phyloP scores from a whole-genome alignment of 2,797 vertebrate species.

The Pitangus sulphuratus region DNA sequence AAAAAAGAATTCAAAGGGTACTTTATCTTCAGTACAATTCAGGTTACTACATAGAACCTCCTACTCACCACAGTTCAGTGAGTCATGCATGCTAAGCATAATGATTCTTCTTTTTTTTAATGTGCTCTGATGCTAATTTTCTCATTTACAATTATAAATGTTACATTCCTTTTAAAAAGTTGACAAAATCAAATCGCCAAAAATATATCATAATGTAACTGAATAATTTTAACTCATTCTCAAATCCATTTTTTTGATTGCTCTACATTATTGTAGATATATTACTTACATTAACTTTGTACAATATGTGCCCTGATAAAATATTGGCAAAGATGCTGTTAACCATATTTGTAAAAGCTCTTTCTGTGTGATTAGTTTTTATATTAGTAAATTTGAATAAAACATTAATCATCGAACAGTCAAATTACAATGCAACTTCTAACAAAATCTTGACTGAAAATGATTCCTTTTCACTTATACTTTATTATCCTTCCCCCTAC shows the following conservation, averaged over 20 bases:
- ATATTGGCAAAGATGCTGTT: not conserved
- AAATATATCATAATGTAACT: not conserved
- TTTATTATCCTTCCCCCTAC: not conserved
- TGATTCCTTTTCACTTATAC: not conserved
- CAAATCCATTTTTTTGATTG: not conserved
- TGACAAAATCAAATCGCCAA: not conserved
- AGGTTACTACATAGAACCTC: constrained; percentile 53
- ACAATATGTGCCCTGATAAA: not conserved
- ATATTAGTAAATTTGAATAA: constrained; percentile 1
- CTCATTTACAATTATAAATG: constrained; percentile 39
- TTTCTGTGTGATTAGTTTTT: not conserved
- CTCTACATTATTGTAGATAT: not conserved
- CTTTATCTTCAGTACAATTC: constrained; percentile 2
- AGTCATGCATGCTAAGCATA: not conserved
- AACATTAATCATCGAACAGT: not conserved
- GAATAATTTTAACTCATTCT: not conserved
- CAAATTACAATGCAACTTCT: not conserved
- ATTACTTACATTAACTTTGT: not conserved
- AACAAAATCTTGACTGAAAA: not conserved
- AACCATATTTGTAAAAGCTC: not conserved
- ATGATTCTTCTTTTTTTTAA: not conserved
- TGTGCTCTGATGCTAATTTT: constrained; percentile 12
- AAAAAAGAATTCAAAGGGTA: not conserved
- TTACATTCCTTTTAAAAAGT: not conserved
- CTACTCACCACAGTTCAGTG: constrained; percentile 1